Percentiles rank a stretch among this genome's conserved stretches.
phyloP scores from a whole-genome alignment of 1,140 invertebrate genomes.

The Ceratosolen fusciceps region DNA sequence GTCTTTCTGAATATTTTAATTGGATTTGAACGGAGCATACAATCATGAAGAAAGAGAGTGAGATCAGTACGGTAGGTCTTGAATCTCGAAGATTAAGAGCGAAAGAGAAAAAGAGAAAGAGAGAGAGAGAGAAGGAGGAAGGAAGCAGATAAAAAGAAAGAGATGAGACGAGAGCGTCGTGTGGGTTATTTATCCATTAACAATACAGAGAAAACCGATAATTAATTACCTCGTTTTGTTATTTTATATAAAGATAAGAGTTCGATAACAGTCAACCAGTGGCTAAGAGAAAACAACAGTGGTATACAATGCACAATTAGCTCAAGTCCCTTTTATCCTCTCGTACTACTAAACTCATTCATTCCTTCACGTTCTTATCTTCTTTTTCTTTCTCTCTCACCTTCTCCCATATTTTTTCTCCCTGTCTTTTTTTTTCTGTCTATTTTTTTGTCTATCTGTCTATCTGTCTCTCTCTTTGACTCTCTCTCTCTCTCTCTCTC shows the following conservation, averaged over 20 bases:
- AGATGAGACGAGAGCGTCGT: conserved; percentile 37
- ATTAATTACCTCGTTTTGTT: conserved; percentile 72
- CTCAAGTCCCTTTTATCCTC: conserved; percentile 53
- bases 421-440: conserved; percentile 39
- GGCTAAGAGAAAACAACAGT: conserved; percentile 59
- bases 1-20: conserved; percentile 72
- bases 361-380: neutral
- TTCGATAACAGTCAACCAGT: conserved; percentile 67
- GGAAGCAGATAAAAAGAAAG: conserved; percentile 28
- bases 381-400: conserved; percentile 36
- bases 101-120: conserved; percentile 32
- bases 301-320: conserved; percentile 71
- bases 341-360: neutral
- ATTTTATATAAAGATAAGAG: conserved; percentile 71
- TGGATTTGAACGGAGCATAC: conserved; percentile 58
- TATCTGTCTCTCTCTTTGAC: neutral
- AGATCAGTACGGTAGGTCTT: conserved; percentile 47
- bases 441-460: neutral
- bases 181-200: conserved; percentile 70
- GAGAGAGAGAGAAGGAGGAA: conserved; percentile 41
- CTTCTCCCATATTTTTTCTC: neutral
- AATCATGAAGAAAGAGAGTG: conserved; percentile 8
- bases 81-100: neutral
- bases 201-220: conserved; percentile 69
- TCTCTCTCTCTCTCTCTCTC: conserved; percentile 29